Evolutionary conservation across 2,888 invertebrate genomes (phyloP).

Genomic region (Spodoptera picta): DNA sequence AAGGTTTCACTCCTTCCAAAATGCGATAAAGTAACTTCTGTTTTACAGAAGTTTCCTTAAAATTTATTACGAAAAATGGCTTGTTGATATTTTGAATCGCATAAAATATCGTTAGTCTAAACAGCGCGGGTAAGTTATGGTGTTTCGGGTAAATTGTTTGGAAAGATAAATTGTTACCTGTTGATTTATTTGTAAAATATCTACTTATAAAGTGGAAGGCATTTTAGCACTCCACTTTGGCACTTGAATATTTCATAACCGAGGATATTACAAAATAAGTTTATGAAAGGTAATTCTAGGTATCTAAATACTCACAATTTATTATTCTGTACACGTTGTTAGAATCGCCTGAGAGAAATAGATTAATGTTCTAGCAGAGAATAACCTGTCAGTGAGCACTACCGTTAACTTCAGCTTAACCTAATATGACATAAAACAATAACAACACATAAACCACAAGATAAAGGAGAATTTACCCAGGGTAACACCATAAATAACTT

Average conservation of each 20-base stretch:
- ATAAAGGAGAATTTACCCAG: slow-evolving; percentile 34
- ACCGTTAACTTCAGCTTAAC: slow-evolving; percentile 20
- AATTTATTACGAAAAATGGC: slow-evolving; percentile 59
- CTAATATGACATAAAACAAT: slow-evolving; percentile 14
- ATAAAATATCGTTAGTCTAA: slow-evolving; percentile 47
- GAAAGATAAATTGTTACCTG: slow-evolving; percentile 50
- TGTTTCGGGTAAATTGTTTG: slow-evolving; percentile 34
- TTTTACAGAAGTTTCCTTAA: slow-evolving; percentile 55
- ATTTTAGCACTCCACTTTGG: slow-evolving; percentile 19
- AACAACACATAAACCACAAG: slow-evolving; percentile 5
- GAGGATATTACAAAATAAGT: slow-evolving; percentile 22
- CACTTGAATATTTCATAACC: slow-evolving; percentile 33
- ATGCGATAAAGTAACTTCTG: slow-evolving; percentile 52
- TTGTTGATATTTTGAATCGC: slow-evolving; percentile 51
- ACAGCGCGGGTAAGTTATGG: slow-evolving; percentile 33
- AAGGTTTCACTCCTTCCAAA: slow-evolving; percentile 53
- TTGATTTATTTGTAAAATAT: slow-evolving; percentile 49
- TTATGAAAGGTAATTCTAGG: slow-evolving; percentile 34
- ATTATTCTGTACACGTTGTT: slow-evolving; percentile 33
- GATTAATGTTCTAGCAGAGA: slow-evolving; percentile 28
- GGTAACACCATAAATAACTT: slow-evolving; percentile 48
- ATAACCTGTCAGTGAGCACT: slow-evolving; percentile 37
- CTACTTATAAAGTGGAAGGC: slow-evolving; percentile 17
- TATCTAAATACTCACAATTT: slow-evolving; percentile 10
- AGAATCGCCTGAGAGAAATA: slow-evolving; percentile 28